Percentiles rank a stretch among this genome's conserved stretches.
phyloP scores from a whole-genome alignment of 2,888 invertebrate genomes.

The Unio delphinus region DNA sequence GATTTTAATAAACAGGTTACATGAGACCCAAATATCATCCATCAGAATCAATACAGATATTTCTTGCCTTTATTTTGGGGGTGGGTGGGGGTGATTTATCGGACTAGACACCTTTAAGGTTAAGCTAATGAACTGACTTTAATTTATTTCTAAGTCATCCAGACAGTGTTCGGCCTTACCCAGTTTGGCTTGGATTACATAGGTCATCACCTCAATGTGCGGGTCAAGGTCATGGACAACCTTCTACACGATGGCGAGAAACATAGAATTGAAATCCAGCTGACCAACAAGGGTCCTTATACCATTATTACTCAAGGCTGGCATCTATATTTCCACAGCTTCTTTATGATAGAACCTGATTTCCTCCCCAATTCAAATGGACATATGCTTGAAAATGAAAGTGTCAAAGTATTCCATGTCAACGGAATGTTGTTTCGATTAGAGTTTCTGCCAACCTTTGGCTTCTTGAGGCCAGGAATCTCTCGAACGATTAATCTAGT shows the following conservation, averaged over 20 bases:
- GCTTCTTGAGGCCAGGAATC: constrained; percentile 32
- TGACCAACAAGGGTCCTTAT: constrained; percentile 25
- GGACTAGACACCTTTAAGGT: too few relatives aligned
- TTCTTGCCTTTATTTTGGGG: too few relatives aligned
- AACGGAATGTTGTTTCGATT: constrained; percentile 54
- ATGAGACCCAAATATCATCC: too few relatives aligned
- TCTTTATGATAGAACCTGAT: constrained; percentile 57
- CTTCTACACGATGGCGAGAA: constrained; percentile 32
- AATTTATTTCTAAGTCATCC: constrained; percentile 5
- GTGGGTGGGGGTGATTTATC: too few relatives aligned
- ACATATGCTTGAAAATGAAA: constrained; percentile 25
- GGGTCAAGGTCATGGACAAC: constrained; percentile 36
- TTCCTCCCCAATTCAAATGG: constrained; percentile 38
- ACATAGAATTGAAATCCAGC: constrained; percentile 30
- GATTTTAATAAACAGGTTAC: too few relatives aligned
- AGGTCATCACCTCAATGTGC: constrained; percentile 20
- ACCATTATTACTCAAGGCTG: constrained; percentile 31
- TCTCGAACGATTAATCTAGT: constrained; percentile 36
- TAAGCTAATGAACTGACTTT: not conserved
- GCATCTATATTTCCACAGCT: constrained; percentile 53
- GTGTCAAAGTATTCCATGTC: constrained; percentile 44
- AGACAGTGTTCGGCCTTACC: constrained; percentile 7
- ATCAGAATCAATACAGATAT: too few relatives aligned
- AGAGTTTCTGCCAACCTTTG: constrained; percentile 43
- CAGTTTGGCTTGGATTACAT: constrained; percentile 31